phyloP scores from a whole-genome alignment of 2,888 invertebrate species.

The Monopis laevigella region DNA sequence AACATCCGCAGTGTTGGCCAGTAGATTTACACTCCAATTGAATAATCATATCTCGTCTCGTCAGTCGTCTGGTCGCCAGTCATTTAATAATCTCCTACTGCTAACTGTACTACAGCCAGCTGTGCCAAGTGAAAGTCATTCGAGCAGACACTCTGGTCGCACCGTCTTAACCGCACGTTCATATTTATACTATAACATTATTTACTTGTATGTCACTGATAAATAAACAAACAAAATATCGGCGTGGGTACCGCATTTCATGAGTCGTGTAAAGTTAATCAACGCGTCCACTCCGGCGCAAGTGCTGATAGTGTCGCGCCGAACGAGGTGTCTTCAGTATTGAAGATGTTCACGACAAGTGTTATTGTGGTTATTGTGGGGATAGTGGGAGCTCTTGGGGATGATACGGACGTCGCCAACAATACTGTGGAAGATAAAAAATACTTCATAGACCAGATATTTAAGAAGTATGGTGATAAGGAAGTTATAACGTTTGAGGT shows the following conservation, averaged over 20 bases:
- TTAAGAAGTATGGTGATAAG: slow-evolving; percentile 65
- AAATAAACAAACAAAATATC: slow-evolving; percentile 50
- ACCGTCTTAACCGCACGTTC: slow-evolving; percentile 42
- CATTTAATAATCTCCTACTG: slow-evolving; percentile 45
- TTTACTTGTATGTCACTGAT: slow-evolving; percentile 29
- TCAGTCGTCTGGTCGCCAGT: slow-evolving; percentile 27
- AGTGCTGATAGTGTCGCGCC: slow-evolving; percentile 41
- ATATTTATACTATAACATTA: slow-evolving; percentile 22
- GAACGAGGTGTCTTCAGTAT: slow-evolving; percentile 14
- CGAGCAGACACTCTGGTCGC: slow-evolving; percentile 43
- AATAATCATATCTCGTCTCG: slow-evolving; percentile 5
- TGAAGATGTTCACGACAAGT: slow-evolving; percentile 3
- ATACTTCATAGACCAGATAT: slow-evolving; percentile 62
- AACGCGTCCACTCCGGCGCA: slow-evolving; percentile 28
- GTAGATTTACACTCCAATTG: background rate
- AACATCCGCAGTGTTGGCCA: background rate
- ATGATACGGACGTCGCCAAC: slow-evolving; percentile 23
- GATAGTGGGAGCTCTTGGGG: background rate
- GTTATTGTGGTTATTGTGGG: slow-evolving; percentile 5
- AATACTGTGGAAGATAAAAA: slow-evolving; percentile 45
- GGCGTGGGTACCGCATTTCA: slow-evolving; percentile 18
- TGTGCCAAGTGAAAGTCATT: slow-evolving; percentile 45
- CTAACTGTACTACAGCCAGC: slow-evolving; percentile 43
- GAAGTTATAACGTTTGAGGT: slow-evolving; percentile 67
- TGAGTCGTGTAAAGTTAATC: slow-evolving; percentile 25